These are phyloP conservation scores for Zalophus californianus DNA, from an alignment of 2,797 vertebrate genomes.

Conservation along the genomic window DNA sequence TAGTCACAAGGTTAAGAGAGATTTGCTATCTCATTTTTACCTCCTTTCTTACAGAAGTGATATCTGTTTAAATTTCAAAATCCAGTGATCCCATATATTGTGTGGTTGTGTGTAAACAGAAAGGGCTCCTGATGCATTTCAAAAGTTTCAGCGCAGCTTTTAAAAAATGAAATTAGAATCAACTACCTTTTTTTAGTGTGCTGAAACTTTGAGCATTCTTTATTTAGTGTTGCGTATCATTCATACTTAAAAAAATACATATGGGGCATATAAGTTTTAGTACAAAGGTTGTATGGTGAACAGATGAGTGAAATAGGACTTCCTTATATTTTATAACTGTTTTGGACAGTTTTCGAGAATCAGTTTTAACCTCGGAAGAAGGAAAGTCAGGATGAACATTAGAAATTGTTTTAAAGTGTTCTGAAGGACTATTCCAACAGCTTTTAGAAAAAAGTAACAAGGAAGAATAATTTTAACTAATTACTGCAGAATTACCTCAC, in stretches of 20 bases:
- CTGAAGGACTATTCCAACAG: slow-evolving; percentile 12
- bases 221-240: neutral
- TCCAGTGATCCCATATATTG: neutral
- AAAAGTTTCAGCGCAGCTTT: slow-evolving; percentile 9
- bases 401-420: slow-evolving; percentile 51
- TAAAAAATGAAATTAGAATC: neutral
- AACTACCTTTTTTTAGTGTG: neutral
- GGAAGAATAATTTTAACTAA: slow-evolving; percentile 22
- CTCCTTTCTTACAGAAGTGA: neutral
- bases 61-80: slow-evolving; percentile 57
- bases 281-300: neutral
- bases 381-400: neutral
- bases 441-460: slow-evolving; percentile 17
- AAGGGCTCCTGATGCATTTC: neutral
- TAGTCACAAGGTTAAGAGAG: slow-evolving; percentile 34
- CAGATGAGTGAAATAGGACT: neutral
- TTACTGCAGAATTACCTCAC: slow-evolving; percentile 45
- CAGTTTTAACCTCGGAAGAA: slow-evolving; percentile 39
- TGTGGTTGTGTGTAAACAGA: slow-evolving; percentile 26
- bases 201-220: neutral
- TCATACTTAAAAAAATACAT: slow-evolving; percentile 35
- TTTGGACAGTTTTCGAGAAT: neutral
- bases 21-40: slow-evolving; percentile 54
- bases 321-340: neutral
- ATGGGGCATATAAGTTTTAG: neutral